Percentiles rank a stretch among this genome's conserved stretches.
These are phyloP conservation scores for Argya squamiceps DNA, from an alignment of 2,797 vertebrate species.

Conservation along the genomic window DNA sequence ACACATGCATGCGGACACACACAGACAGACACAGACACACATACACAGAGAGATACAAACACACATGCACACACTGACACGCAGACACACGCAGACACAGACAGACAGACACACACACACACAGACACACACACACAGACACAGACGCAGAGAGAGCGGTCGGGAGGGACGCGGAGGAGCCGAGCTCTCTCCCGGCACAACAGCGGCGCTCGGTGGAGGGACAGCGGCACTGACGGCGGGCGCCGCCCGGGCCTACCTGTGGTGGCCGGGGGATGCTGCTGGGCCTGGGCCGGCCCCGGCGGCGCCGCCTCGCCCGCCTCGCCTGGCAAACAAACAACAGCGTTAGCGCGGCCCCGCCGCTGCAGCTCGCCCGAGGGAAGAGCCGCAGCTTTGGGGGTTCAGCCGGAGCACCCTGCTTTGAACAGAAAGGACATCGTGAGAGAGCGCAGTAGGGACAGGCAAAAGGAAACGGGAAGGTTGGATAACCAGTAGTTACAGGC, in stretches of 20 bases:
- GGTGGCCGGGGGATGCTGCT: slow-evolving; percentile 81
- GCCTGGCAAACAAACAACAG: slow-evolving; percentile 77
- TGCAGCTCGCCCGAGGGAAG: not conserved
- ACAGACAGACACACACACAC: not conserved
- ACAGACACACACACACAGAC: rapidly evolving
- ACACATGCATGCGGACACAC: no score
- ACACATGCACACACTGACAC: no score
- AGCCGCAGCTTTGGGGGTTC: not conserved
- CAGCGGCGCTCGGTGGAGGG: slow-evolving; percentile 79
- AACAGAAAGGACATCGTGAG: not conserved
- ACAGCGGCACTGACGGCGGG: not conserved
- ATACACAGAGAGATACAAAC: rapidly evolving
- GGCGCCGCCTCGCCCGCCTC: slow-evolving; percentile 76
- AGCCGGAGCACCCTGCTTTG: not conserved
- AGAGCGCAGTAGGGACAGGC: not conserved
- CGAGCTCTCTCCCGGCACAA: slow-evolving; percentile 53
- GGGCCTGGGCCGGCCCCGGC: slow-evolving; percentile 80
- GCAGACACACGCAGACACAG: not conserved
- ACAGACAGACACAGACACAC: not conserved
- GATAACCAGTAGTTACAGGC: rapidly evolving
- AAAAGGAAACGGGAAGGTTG: not conserved
- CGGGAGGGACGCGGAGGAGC: not conserved
- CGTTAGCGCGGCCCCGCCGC: slow-evolving; percentile 31
- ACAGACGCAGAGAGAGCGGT: rapidly evolving
- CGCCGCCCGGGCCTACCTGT: slow-evolving; percentile 77